These are phyloP conservation scores for Sarcophilus harrisii DNA, from an alignment of 2,797 vertebrate species.

Conservation along the genomic window DNA sequence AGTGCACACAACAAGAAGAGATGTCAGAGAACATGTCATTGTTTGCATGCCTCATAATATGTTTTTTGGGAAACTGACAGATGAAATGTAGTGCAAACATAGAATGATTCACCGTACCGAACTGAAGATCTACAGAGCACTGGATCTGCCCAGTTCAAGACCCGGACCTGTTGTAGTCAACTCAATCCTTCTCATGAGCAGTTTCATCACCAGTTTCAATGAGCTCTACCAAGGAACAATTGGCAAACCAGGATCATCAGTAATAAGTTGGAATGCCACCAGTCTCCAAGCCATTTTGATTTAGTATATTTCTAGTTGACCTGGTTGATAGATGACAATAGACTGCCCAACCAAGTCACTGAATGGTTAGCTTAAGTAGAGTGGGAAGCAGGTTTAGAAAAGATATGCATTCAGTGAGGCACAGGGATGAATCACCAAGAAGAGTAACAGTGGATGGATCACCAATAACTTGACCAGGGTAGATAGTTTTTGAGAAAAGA, in stretches of 20 bases:
- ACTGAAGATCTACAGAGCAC: neutral
- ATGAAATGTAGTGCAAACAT: neutral
- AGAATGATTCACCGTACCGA: neutral
- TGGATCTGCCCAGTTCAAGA: neutral
- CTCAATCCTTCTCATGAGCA: constrained; percentile 1
- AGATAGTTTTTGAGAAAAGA: constrained; percentile 44
- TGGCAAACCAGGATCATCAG: neutral
- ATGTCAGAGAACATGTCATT: neutral
- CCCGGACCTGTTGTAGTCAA: neutral
- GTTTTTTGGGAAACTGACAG: constrained; percentile 30
- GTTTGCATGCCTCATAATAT: neutral
- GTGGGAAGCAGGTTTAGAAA: neutral
- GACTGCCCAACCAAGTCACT: constrained; percentile 26
- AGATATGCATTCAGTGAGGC: neutral
- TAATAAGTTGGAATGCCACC: neutral
- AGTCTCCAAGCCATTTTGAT: constrained; percentile 3
- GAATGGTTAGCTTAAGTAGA: neutral
- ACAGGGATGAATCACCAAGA: neutral
- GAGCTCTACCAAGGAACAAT: constrained; percentile 7
- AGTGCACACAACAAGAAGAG: constrained; percentile 12
- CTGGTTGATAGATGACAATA: neutral
- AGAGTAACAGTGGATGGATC: neutral
- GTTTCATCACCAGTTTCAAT: neutral
- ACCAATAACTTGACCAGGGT: neutral
- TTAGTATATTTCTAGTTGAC: neutral